Evolutionary conservation across 2,113 vertebrate genomes (phyloP).

Genomic region (Ia io): DNA sequence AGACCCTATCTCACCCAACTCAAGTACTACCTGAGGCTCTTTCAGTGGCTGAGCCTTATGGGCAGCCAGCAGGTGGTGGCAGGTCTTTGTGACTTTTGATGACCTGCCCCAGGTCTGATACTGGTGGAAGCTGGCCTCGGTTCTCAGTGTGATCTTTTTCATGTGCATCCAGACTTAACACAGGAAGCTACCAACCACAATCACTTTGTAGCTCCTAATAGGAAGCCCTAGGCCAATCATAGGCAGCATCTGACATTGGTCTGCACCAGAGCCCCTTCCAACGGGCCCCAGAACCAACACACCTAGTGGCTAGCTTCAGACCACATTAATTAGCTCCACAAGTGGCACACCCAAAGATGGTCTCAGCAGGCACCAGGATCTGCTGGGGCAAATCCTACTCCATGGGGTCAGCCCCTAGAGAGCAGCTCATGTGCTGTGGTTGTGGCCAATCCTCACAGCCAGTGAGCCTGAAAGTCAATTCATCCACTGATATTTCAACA

Average conservation of each 20-base stretch:
- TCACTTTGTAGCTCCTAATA: neutral
- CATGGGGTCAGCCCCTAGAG: neutral
- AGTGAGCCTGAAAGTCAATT: neutral
- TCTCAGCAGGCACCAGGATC: neutral
- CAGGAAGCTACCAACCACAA: neutral
- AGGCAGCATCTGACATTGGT: neutral
- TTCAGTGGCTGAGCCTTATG: neutral
- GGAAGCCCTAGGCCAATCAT: neutral
- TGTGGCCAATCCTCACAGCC: neutral
- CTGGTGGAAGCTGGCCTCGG: neutral
- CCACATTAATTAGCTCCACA: neutral
- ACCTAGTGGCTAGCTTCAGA: neutral
- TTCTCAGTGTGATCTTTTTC: neutral
- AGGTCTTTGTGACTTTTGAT: neutral
- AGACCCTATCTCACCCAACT: neutral
- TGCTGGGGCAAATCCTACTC: neutral
- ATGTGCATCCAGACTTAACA: neutral
- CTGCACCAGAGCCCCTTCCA: neutral
- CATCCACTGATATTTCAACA: neutral
- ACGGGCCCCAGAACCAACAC: neutral
- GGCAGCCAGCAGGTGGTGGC: neutral
- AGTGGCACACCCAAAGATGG: neutral
- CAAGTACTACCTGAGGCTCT: neutral
- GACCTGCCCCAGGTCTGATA: neutral
- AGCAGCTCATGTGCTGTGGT: neutral